These are phyloP conservation scores for Temnothorax rugatulus DNA, from an alignment of 2,888 invertebrate species.

Conservation along the genomic window DNA sequence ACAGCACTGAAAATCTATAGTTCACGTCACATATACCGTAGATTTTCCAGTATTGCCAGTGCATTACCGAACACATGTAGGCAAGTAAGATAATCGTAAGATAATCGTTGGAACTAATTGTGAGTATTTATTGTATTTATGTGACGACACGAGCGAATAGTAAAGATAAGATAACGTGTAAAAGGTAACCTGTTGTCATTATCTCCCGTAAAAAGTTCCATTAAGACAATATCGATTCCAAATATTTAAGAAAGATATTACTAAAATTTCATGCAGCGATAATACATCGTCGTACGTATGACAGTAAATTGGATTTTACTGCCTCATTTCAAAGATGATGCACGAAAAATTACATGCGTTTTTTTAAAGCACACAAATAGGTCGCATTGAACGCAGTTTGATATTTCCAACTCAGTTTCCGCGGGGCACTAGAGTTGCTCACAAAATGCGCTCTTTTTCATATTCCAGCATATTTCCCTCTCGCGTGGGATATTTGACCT, in stretches of 20 bases:
- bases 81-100: not conserved
- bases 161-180: not conserved
- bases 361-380: not conserved
- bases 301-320: not conserved
- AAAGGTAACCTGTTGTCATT: not conserved
- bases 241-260: not conserved
- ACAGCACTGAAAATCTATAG: no score
- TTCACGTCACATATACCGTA: no score
- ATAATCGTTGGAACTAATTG: not conserved
- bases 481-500: conserved; percentile 17
- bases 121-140: not conserved
- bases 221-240: not conserved
- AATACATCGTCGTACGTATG: not conserved
- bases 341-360: not conserved
- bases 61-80: no score
- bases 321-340: not conserved
- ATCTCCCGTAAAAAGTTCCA: not conserved
- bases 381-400: not conserved
- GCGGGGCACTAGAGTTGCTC: not conserved
- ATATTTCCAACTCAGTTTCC: conserved; percentile 24
- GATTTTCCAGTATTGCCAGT: no score
- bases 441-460: conserved; percentile 44
- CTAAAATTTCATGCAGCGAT: not conserved
- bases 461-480: conserved; percentile 25
- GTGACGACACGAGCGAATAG: not conserved